These are phyloP conservation scores for Limanda limanda DNA, from an alignment of 2,113 vertebrate genomes.

Conservation along the genomic window DNA sequence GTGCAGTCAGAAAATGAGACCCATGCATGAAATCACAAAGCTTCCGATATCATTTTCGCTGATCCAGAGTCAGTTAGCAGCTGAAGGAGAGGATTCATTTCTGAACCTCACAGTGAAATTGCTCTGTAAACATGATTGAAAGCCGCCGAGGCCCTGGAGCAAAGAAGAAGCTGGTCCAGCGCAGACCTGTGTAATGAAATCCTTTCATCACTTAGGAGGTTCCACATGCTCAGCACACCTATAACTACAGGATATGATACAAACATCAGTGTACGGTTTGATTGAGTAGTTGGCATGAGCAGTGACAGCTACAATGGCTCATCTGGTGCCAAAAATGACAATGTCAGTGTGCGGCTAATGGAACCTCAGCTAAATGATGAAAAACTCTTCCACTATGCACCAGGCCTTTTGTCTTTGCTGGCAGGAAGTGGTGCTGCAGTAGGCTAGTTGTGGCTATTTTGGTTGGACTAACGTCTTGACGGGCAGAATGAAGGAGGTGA, in stretches of 20 bases:
- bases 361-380: slow-evolving; percentile 53
- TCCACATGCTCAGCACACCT: not conserved
- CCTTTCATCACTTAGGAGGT: slow-evolving; percentile 60
- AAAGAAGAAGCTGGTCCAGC: slow-evolving; percentile 55
- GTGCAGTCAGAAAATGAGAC: slow-evolving; percentile 28
- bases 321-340: not conserved
- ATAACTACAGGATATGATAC: not conserved
- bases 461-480: slow-evolving; percentile 80
- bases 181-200: slow-evolving; percentile 36
- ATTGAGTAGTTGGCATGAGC: not conserved
- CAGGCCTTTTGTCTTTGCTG: slow-evolving; percentile 25
- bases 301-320: not conserved
- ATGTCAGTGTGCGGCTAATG: not conserved
- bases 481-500: slow-evolving; percentile 80
- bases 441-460: slow-evolving; percentile 19
- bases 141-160: slow-evolving; percentile 40
- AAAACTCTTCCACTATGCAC: slow-evolving; percentile 48
- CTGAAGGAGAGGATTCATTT: slow-evolving; percentile 8
- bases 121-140: slow-evolving; percentile 13
- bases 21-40: slow-evolving; percentile 45
- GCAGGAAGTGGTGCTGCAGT: slow-evolving; percentile 44
- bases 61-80: slow-evolving; percentile 38
- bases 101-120: not conserved
- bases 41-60: not conserved
- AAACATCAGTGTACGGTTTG: not conserved